Conservation (phyloP, 1,140 invertebrate species). For the Musca vetustissima region DNA sequence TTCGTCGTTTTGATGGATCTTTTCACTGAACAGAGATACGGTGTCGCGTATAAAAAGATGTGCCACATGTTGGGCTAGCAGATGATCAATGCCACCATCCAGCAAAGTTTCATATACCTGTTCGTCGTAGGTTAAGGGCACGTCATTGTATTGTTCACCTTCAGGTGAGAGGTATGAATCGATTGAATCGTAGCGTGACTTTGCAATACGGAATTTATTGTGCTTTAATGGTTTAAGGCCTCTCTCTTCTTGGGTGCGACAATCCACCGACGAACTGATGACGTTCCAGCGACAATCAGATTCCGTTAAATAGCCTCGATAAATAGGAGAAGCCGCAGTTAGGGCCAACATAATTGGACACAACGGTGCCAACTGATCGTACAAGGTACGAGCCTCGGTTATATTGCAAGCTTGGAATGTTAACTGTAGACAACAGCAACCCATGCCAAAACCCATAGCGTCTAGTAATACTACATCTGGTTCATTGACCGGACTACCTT, state of each 20-base stretch:
- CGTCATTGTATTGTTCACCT: constrained; percentile 61
- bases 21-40: constrained; percentile 94
- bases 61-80: constrained; percentile 91
- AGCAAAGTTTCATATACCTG: constrained; percentile 76
- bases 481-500: constrained; percentile 65
- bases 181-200: constrained; percentile 97
- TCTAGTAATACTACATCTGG: constrained; percentile 95
- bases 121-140: constrained; percentile 79
- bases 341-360: constrained; percentile 97
- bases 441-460: constrained; percentile 98
- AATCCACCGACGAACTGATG: constrained; percentile 93
- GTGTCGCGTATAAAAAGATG: constrained; percentile 99
- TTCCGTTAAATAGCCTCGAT: constrained; percentile 90
- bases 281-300: constrained; percentile 97
- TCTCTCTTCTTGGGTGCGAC: constrained; percentile 90
- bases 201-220: constrained; percentile 85
- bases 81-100: constrained; percentile 86
- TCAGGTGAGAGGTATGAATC: constrained; percentile 92
- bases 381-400: constrained; percentile 89
- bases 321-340: constrained; percentile 94
- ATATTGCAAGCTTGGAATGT: constrained; percentile 95
- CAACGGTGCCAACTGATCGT: constrained; percentile 95
- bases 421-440: constrained; percentile 92
- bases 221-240: constrained; percentile 76
- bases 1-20: constrained; percentile 90